These are phyloP conservation scores for Antheraea pernyi DNA, from an alignment of 1,140 invertebrate genomes.

Conservation along the genomic window DNA sequence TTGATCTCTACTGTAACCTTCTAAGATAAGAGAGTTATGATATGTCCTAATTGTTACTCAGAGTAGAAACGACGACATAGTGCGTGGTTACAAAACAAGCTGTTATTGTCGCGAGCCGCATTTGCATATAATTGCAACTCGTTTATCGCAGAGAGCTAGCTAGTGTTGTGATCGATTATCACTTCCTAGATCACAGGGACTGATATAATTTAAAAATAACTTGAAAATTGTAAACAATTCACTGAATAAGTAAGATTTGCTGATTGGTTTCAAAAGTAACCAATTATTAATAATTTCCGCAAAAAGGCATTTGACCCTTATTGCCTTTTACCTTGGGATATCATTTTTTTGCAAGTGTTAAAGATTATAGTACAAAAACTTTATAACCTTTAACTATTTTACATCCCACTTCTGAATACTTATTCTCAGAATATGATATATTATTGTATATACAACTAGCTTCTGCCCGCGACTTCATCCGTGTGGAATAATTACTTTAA, in stretches of 20 bases:
- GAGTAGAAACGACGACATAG: conserved; percentile 49
- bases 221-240: conserved; percentile 1
- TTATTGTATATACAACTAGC: no score
- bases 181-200: conserved; percentile 28
- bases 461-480: no score
- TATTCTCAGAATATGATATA: no score
- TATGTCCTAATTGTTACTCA: conserved; percentile 26
- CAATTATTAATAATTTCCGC: no score
- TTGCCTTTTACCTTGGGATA: no score
- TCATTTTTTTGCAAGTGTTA: no score
- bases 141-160: conserved; percentile 23
- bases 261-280: background rate
- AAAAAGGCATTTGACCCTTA: no score
- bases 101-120: conserved; percentile 41
- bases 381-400: no score
- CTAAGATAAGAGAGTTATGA: background rate
- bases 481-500: no score
- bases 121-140: conserved; percentile 71
- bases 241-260: background rate
- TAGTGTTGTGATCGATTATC: conserved; percentile 21
- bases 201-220: background rate
- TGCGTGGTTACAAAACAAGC: conserved; percentile 66
- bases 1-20: background rate
- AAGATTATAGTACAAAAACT: no score
- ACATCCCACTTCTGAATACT: no score